Conservation (phyloP, 1,140 invertebrate species). For the Yoshiicerus persimilis region DNA sequence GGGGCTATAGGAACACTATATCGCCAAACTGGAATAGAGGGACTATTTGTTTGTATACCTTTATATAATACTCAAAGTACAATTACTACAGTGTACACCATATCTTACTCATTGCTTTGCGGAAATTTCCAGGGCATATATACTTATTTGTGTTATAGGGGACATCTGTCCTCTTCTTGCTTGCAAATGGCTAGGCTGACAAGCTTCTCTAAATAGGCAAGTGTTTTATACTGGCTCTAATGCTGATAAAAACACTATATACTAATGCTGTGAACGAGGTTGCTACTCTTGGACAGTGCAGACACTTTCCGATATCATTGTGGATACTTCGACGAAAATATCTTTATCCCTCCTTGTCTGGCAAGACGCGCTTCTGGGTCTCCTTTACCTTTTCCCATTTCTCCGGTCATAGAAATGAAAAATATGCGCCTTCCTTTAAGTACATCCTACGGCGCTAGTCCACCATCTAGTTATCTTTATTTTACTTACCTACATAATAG, state of each 20-base stretch:
- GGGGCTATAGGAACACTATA: background rate
- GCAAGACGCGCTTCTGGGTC: background rate
- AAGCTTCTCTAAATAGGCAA: too few relatives aligned
- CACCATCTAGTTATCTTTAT: background rate
- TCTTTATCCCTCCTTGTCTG: background rate
- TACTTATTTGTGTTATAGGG: too few relatives aligned
- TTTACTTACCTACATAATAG: background rate
- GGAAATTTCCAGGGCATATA: background rate
- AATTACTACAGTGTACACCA: background rate
- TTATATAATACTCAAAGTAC: background rate
- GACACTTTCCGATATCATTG: background rate
- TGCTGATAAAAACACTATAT: background rate
- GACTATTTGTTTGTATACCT: background rate
- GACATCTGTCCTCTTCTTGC: too few relatives aligned
- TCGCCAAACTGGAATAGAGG: background rate
- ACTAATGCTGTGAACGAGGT: background rate
- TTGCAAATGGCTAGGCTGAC: too few relatives aligned
- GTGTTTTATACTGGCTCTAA: too few relatives aligned
- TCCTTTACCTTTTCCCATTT: background rate
- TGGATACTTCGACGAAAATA: background rate
- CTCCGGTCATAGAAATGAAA: background rate
- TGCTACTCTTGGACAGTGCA: background rate
- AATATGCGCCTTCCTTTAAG: background rate
- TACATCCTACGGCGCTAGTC: background rate
- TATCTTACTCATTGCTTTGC: background rate